Base-by-base conservation (phyloP, 2,797 vertebrate genomes). In the Margarornis squamiger region DNA sequence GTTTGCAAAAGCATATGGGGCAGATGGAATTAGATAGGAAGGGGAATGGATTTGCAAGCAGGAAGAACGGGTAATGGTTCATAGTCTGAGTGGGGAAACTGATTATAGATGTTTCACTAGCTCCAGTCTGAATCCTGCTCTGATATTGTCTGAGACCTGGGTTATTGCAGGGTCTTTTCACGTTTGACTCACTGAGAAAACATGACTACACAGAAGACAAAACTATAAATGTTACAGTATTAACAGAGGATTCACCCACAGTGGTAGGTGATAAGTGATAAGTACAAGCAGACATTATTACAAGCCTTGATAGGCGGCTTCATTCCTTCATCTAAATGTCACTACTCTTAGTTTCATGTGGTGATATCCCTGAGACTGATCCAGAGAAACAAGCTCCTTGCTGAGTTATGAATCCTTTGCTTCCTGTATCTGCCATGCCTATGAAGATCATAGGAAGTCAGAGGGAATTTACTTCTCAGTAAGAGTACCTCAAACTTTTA, bases 131-230 rank as follows among this genome's bases (percentile, higher is more conserved):
- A 67, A 32, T 70, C 45, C 27, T 2, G 2, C 29, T 67, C 41
- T 58, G 51, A n/a, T 67, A 13, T 0, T 70, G 16, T n/a, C 26
- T 0, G 2, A 83, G 10, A 30, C 39, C 2, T 49, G 17, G 2
- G 8, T 82, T 79, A n/a, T 18, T 82, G 13, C 14, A 18, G 9
- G 1, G 6, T 38, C 23, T 55, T 75, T 52, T 78, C 7, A 14
- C 55, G 6, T 14, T 68, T 59, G 55, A 32, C 7, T 4, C 16
- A 10, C 26, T 38, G 27, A 18, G 26, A 39, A 39, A 12, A 39
- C 38, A 39, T 13, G 38, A 20, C n/a, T 59, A 3, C 3, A 62
- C 22, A 5, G 41, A 52, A 66, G 55, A 66, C 26, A 74, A 71
- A 88, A n/a, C 12, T 20, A 5, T 15, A 13, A 83, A 45, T 9